These are phyloP conservation scores for Listronotus oregonensis DNA, from an alignment of 1,140 invertebrate genomes.

Conservation along the genomic window DNA sequence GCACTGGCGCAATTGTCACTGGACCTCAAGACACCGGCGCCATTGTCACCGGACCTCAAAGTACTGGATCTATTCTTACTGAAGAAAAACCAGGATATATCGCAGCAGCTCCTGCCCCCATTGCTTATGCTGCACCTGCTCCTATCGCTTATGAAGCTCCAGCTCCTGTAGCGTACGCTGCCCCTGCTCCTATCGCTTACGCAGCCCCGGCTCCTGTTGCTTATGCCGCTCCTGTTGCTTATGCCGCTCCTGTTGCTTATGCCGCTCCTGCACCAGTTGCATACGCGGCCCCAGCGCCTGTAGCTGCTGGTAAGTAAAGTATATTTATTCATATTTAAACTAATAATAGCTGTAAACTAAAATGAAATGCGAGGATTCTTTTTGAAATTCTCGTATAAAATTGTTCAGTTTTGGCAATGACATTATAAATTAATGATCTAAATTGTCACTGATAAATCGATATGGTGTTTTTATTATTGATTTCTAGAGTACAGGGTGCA, in stretches of 20 bases:
- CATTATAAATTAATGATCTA: too few species aligned
- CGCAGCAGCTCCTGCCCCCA: neutral
- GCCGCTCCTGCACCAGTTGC: neutral
- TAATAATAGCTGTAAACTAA: too few species aligned
- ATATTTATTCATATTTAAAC: too few species aligned
- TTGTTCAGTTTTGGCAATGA: too few species aligned
- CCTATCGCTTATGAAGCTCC: neutral
- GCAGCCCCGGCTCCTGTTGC: slow-evolving; percentile 1
- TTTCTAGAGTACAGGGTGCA: too few species aligned
- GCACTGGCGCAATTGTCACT: slow-evolving; percentile 23
- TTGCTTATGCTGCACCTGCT: slow-evolving; percentile 21
- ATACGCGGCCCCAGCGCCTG: slow-evolving; percentile 13
- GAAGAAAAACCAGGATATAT: neutral
- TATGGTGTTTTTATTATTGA: too few species aligned
- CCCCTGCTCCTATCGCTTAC: neutral
- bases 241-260: neutral
- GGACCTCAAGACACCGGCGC: slow-evolving; percentile 24
- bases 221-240: neutral
- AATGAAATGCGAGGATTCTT: too few species aligned
- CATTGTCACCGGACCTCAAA: slow-evolving; percentile 17
- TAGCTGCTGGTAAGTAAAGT: slow-evolving; percentile 11
- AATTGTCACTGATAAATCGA: too few species aligned
- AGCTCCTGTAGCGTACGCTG: neutral
- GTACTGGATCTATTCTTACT: slow-evolving; percentile 14
- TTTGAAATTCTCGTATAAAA: too few species aligned